Conservation (phyloP, 1,140 invertebrate genomes). For the Chironomus striatipennis region DNA sequence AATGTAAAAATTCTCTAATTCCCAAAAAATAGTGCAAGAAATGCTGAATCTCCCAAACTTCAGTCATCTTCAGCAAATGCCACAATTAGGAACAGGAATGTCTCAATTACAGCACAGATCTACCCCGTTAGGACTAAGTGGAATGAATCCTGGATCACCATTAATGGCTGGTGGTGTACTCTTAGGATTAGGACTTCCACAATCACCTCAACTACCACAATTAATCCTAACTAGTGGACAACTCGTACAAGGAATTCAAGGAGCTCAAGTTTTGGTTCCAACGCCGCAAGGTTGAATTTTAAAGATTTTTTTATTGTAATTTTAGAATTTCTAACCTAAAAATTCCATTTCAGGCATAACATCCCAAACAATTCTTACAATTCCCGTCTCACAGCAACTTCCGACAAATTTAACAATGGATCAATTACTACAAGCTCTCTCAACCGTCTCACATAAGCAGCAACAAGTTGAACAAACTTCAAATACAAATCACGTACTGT, state of each 20-base stretch:
- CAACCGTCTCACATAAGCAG: slow-evolving; percentile 31
- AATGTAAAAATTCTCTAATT: slow-evolving; percentile 23
- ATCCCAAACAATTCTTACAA: slow-evolving; percentile 87
- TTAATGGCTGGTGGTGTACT: background rate
- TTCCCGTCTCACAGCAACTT: slow-evolving; percentile 79
- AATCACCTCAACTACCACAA: slow-evolving; percentile 73
- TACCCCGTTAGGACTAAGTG: background rate
- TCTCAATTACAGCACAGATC: background rate
- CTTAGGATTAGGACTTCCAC: slow-evolving; percentile 35
- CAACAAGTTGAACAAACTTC: slow-evolving; percentile 30
- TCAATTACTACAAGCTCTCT: slow-evolving; percentile 37
- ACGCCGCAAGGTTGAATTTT: slow-evolving; percentile 72
- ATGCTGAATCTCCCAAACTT: slow-evolving; percentile 68
- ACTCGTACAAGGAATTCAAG: slow-evolving; percentile 82
- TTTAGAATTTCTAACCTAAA: background rate
- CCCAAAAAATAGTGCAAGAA: slow-evolving; percentile 54
- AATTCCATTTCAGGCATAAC: slow-evolving; percentile 62
- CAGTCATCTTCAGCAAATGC: slow-evolving; percentile 33
- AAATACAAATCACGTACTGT: background rate
- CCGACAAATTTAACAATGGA: slow-evolving; percentile 46
- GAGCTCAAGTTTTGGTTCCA: slow-evolving; percentile 86
- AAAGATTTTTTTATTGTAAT: background rate
- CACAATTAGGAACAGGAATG: slow-evolving; percentile 31
- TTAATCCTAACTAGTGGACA: slow-evolving; percentile 85
- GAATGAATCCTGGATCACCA: background rate